phyloP scores from a whole-genome alignment of 1,140 invertebrate genomes.

The Phortica variegata region DNA sequence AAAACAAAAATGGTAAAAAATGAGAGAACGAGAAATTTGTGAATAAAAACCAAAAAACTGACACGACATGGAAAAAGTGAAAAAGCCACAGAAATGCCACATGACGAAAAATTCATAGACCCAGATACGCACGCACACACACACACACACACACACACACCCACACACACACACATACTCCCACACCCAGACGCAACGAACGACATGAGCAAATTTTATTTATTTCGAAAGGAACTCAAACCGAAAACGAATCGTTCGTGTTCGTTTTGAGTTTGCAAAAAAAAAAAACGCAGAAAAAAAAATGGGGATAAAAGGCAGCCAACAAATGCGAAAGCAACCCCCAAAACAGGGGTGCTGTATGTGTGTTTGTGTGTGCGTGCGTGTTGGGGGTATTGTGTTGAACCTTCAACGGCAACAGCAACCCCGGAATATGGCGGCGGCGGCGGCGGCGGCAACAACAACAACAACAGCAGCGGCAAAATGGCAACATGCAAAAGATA shows the following conservation, averaged over 20 bases:
- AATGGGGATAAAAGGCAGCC: constrained; percentile 21
- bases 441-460: too few species aligned
- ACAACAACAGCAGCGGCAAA: constrained; percentile 13
- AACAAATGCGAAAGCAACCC: constrained; percentile 21
- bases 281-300: constrained; percentile 15
- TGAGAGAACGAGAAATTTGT: too few species aligned
- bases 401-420: too few species aligned
- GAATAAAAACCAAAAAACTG: constrained; percentile 21
- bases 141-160: neutral
- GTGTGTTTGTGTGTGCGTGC: too few species aligned
- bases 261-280: neutral
- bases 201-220: constrained; percentile 1
- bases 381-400: too few species aligned
- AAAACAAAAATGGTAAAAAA: too few species aligned
- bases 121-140: constrained; percentile 19
- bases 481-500: constrained; percentile 51
- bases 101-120: constrained; percentile 13
- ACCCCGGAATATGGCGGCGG: too few species aligned
- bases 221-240: constrained; percentile 30
- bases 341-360: too few species aligned
- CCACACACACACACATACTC: neutral
- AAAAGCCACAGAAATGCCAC: constrained; percentile 47
- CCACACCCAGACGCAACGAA: constrained; percentile 4
- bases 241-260: constrained; percentile 32
- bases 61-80: constrained; percentile 48